phyloP scores from a whole-genome alignment of 2,797 vertebrate genomes.

The Selene dorsalis region DNA sequence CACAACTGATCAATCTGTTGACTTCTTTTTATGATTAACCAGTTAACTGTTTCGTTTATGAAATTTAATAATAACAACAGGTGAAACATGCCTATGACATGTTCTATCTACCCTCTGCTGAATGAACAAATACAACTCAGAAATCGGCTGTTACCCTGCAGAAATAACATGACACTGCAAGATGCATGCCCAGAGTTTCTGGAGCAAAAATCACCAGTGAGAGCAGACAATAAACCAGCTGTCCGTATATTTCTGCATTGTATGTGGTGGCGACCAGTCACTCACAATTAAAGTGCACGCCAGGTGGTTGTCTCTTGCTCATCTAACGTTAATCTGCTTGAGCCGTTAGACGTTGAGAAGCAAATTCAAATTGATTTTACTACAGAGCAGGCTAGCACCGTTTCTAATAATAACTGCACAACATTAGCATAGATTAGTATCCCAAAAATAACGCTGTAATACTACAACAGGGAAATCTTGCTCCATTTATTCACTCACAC shows the following conservation, averaged over 20 bases:
- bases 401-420: not conserved
- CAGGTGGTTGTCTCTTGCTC: slow-evolving; percentile 35
- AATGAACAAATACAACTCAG: not conserved
- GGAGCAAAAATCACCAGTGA: not conserved
- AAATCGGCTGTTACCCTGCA: not conserved
- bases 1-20: not conserved
- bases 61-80: too few relatives aligned
- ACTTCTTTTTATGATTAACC: not conserved
- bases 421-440: not conserved
- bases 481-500: not conserved
- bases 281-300: slow-evolving; percentile 6
- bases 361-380: slow-evolving; percentile 6
- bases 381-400: accelerated
- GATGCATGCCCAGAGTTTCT: too few relatives aligned
- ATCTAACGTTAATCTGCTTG: slow-evolving; percentile 47
- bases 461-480: not conserved
- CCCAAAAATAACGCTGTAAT: not conserved
- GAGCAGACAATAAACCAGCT: slow-evolving; percentile 26
- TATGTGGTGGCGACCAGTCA: not conserved
- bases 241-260: slow-evolving; percentile 5
- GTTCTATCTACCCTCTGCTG: not conserved
- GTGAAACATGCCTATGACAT: too few relatives aligned
- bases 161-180: not conserved
- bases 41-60: too few relatives aligned
- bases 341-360: not conserved